Percentiles rank a stretch among this genome's conserved stretches.
phyloP scores from a whole-genome alignment of 2,888 invertebrate species.

The Polietes domitor region DNA sequence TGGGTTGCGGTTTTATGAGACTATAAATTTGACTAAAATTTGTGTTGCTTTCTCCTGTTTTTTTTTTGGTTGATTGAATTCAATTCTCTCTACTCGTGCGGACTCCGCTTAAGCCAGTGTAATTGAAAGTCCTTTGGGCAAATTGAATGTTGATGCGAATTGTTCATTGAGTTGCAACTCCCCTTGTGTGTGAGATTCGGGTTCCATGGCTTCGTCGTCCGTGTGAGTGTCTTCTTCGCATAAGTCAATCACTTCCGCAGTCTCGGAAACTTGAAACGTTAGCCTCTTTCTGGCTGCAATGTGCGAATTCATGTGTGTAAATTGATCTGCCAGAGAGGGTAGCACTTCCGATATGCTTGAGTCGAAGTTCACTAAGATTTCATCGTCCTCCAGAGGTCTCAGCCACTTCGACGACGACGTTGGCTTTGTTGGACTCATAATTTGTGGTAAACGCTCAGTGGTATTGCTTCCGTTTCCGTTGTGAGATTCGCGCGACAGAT shows the following conservation, averaged over 20 bases:
- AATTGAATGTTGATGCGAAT: conserved; percentile 27
- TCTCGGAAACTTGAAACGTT: conserved; percentile 67
- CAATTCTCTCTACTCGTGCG: conserved; percentile 20
- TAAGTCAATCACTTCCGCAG: conserved; percentile 64
- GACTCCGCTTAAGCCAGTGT: conserved; percentile 42
- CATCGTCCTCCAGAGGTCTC: conserved; percentile 75
- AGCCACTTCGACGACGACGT: conserved; percentile 76
- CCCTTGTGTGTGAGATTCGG: neutral
- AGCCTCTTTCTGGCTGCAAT: conserved; percentile 66
- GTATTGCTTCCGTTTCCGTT: conserved; percentile 55
- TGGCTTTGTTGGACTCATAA: conserved; percentile 77
- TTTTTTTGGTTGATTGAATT: conserved; percentile 55
- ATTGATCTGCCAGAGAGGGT: conserved; percentile 68
- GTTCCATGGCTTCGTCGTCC: neutral
- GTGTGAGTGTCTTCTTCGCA: conserved; percentile 37
- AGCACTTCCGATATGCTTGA: conserved; percentile 79
- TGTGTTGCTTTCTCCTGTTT: conserved; percentile 14
- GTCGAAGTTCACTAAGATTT: conserved; percentile 79
- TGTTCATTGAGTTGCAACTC: conserved; percentile 10
- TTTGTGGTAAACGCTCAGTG: conserved; percentile 63
- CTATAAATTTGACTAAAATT: conserved; percentile 65
- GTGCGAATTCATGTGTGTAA: conserved; percentile 53
- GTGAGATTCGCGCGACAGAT: conserved; percentile 73
- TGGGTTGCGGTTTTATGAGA: conserved; percentile 21
- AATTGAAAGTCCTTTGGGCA: conserved; percentile 59